These are phyloP conservation scores for Hymenochirus boettgeri DNA, from an alignment of 2,113 vertebrate genomes.

Conservation along the genomic window DNA sequence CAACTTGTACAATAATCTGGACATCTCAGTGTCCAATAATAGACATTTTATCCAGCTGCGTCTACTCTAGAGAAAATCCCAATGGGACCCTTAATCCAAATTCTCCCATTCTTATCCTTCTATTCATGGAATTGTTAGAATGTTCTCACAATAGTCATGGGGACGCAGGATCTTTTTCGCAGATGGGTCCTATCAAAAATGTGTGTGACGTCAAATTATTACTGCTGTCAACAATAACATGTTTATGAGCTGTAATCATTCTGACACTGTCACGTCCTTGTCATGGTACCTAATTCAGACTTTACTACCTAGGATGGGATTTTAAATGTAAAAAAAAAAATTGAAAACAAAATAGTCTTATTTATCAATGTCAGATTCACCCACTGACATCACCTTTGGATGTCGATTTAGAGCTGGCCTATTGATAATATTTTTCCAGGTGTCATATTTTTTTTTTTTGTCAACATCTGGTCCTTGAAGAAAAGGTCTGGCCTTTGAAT, in stretches of 20 bases:
- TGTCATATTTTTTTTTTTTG: too few relatives aligned
- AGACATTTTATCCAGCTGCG: slow-evolving; percentile 24
- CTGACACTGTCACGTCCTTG: slow-evolving; percentile 19
- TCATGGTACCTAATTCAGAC: not conserved
- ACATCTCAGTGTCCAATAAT: not conserved
- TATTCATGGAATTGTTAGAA: slow-evolving; percentile 30
- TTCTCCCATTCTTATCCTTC: slow-evolving; percentile 18
- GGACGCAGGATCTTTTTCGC: slow-evolving; percentile 26
- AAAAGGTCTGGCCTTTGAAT: too few relatives aligned
- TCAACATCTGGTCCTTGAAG: too few relatives aligned
- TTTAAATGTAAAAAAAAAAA: too few relatives aligned
- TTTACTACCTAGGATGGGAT: not conserved
- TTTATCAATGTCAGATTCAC: too few relatives aligned
- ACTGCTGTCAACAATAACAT: not conserved
- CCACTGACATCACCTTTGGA: too few relatives aligned
- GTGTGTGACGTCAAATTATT: slow-evolving; percentile 1
- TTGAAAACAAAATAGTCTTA: too few relatives aligned
- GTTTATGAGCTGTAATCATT: not conserved
- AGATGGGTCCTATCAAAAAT: slow-evolving; percentile 29
- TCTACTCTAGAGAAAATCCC: slow-evolving; percentile 26
- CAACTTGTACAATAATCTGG: not conserved
- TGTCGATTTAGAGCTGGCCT: too few relatives aligned
- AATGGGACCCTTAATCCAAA: slow-evolving; percentile 15
- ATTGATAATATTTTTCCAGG: too few relatives aligned
- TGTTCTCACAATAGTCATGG: slow-evolving; percentile 38